Evolutionary conservation across 2,797 vertebrate genomes (phyloP).

Genomic region (Hipposideros larvatus): DNA sequence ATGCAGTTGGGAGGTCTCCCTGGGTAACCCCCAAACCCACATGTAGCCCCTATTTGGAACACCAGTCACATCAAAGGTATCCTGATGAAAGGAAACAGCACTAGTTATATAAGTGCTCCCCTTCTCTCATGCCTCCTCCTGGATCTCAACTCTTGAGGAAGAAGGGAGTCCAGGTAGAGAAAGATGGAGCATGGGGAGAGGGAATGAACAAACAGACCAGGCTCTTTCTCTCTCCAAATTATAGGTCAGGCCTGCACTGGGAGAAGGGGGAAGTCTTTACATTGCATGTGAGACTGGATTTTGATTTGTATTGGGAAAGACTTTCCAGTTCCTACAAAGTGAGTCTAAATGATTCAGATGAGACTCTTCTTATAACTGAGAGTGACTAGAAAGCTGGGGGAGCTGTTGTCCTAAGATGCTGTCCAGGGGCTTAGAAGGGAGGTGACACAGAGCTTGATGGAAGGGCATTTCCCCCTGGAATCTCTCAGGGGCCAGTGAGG

Average conservation of each 20-base stretch:
- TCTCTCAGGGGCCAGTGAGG: background rate
- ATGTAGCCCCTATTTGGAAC: background rate
- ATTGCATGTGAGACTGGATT: background rate
- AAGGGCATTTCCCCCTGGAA: background rate
- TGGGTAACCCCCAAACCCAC: background rate
- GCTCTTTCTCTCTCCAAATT: background rate
- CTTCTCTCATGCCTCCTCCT: background rate
- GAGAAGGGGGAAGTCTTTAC: background rate
- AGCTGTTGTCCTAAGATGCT: background rate
- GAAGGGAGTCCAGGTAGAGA: background rate
- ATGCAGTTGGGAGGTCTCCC: background rate
- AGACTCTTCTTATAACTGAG: background rate
- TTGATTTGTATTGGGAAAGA: background rate
- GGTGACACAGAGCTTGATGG: rapidly evolving
- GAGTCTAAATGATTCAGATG: background rate
- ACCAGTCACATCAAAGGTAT: background rate
- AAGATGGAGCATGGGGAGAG: background rate
- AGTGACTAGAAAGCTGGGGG: background rate
- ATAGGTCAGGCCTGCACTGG: background rate
- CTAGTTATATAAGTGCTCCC: background rate
- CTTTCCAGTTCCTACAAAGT: background rate
- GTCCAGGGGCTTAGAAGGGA: background rate
- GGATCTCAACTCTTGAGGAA: background rate
- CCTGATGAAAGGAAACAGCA: background rate
- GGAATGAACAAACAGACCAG: too few species aligned